A percentile compares a stretch with the other conserved stretches of the same genome.
phyloP scores from a whole-genome alignment of 2,113 vertebrate genomes.

The Syrrhaptes paradoxus region DNA sequence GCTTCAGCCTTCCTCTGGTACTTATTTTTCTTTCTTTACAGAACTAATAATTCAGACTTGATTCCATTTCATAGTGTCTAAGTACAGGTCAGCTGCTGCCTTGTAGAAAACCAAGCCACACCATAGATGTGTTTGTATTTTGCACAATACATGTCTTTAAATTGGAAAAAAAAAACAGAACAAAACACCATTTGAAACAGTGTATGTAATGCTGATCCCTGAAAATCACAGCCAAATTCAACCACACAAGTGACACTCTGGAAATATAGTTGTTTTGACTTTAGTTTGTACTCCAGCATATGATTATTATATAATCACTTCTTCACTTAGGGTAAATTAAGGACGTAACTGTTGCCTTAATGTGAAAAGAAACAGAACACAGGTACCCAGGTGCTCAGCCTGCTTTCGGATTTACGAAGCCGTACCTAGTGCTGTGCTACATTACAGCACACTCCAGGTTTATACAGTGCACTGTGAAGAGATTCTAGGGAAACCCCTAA shows the following conservation, averaged over 20 bases:
- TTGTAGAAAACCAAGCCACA: neutral
- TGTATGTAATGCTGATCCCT: neutral
- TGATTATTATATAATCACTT: neutral
- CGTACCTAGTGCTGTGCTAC: neutral
- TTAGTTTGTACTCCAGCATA: neutral
- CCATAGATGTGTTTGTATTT: neutral
- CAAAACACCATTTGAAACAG: neutral
- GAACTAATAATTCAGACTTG: neutral
- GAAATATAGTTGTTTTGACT: neutral
- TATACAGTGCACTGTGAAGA: rapidly evolving
- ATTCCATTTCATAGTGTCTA: neutral
- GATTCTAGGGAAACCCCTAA: neutral
- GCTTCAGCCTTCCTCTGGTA: neutral
- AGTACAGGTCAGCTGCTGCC: neutral
- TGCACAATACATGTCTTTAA: neutral
- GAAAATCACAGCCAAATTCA: neutral
- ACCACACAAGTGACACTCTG: neutral
- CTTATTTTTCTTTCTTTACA: neutral
- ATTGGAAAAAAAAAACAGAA: rapidly evolving
- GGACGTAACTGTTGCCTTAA: neutral
- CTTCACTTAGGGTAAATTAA: neutral
- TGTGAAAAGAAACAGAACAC: neutral
- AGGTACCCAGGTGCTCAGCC: neutral
- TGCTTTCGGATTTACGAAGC: neutral
- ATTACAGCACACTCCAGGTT: neutral